A percentile compares a stretch with the other conserved stretches of the same genome.
Conservation (phyloP, 2,113 vertebrate genomes). For the Melanocharis versteri region DNA sequence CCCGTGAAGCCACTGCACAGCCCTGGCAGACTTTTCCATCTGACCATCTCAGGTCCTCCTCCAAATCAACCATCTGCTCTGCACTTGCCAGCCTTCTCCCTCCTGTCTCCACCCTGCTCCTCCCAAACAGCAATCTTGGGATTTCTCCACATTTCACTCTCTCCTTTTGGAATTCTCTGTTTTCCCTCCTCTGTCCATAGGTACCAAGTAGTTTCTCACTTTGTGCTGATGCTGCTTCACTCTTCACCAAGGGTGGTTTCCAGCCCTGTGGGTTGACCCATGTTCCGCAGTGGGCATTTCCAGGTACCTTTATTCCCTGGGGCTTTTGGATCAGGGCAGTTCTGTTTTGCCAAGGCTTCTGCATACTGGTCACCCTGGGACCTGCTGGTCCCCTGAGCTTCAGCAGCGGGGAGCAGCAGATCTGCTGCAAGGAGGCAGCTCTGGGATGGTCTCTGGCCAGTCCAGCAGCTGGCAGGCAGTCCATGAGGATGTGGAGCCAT, state of each 20-base stretch:
- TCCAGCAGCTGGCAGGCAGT: background rate
- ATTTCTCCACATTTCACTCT: background rate
- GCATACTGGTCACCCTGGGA: background rate
- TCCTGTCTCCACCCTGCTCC: background rate
- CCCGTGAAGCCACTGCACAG: background rate
- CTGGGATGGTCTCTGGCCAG: background rate
- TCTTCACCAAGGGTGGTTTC: background rate
- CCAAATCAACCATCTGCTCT: background rate
- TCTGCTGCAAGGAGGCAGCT: background rate
- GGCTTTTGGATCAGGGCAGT: background rate
- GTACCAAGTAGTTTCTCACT: background rate
- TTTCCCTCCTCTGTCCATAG: background rate
- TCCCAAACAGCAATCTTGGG: background rate
- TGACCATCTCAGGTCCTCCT: background rate
- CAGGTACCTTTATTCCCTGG: background rate
- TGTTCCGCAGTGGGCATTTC: background rate
- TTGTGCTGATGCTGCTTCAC: background rate
- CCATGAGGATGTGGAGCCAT: background rate
- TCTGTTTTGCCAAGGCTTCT: background rate
- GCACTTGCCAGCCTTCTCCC: background rate
- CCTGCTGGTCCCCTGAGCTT: background rate
- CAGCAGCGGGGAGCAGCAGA: background rate
- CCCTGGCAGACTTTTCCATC: background rate
- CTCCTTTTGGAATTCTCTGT: background rate
- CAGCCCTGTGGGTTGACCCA: background rate